Percentiles rank a stretch among this genome's conserved stretches.
phyloP scores from a whole-genome alignment of 2,113 vertebrate species.

The Pachyramphus minor region DNA sequence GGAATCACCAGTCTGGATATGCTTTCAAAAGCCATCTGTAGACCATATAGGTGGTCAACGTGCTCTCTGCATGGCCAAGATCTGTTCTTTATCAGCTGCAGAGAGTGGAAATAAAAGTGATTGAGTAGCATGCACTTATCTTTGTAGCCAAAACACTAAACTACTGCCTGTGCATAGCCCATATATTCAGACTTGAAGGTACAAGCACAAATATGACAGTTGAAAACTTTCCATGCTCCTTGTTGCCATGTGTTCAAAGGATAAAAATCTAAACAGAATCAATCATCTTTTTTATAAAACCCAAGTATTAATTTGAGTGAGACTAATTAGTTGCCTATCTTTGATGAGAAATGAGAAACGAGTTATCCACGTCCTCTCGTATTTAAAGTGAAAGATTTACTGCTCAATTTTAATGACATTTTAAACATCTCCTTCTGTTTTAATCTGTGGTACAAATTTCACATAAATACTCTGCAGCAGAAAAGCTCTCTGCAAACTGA shows the following conservation, averaged over 20 bases:
- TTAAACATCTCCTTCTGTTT: constrained; percentile 28
- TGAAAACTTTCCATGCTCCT: not conserved
- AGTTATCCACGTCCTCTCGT: not conserved
- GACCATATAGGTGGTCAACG: not conserved
- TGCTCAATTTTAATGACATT: constrained; percentile 13
- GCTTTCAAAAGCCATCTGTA: not conserved
- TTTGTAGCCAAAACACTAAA: not conserved
- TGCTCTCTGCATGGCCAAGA: not conserved
- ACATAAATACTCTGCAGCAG: not conserved
- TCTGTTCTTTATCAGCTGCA: not conserved
- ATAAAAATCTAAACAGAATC: constrained; percentile 34
- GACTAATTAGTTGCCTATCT: constrained; percentile 36
- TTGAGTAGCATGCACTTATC: not conserved
- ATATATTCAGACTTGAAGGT: not conserved
- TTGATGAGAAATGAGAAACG: constrained; percentile 9
- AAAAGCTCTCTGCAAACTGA: not conserved
- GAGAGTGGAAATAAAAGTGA: not conserved
- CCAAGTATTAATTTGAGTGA: constrained; percentile 35
- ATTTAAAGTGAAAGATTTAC: constrained; percentile 21
- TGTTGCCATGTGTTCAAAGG: constrained; percentile 20
- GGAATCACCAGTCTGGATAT: not conserved
- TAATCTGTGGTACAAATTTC: constrained; percentile 11
- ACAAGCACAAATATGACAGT: not conserved
- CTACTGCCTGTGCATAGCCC: not conserved
- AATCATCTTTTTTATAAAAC: constrained; percentile 20